phyloP scores from a whole-genome alignment of 2,888 invertebrate genomes.

The Lapara coniferarum region DNA sequence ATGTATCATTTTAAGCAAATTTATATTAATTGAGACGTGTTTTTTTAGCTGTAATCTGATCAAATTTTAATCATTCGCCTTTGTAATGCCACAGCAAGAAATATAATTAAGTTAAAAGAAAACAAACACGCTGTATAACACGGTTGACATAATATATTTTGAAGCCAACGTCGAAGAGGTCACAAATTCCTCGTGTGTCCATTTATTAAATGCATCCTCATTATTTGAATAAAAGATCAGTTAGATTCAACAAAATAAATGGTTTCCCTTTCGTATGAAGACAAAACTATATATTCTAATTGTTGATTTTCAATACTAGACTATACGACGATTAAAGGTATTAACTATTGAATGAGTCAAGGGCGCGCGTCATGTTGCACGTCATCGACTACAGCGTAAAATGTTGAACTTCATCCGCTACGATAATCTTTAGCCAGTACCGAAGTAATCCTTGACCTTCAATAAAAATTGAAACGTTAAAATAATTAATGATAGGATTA shows the following conservation, averaged over 20 bases:
- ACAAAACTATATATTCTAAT: neutral
- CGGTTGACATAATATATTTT: slow-evolving; percentile 39
- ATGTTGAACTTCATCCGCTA: no score
- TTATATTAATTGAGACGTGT: no score
- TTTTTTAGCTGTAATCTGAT: no score
- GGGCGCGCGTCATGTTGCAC: no score
- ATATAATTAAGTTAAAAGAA: neutral
- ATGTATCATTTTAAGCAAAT: no score
- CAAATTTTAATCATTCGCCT: neutral
- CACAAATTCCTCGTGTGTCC: slow-evolving; percentile 44
- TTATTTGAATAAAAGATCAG: slow-evolving; percentile 25
- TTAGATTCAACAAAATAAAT: neutral
- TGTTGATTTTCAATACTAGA: neutral
- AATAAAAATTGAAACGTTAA: neutral
- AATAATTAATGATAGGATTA: neutral
- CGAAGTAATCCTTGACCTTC: neutral
- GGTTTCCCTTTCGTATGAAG: slow-evolving; percentile 6
- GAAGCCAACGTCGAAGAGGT: slow-evolving; percentile 42
- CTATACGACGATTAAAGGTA: no score
- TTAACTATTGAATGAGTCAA: no score
- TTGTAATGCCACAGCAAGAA: neutral
- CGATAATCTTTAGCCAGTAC: no score
- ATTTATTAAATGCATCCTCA: slow-evolving; percentile 31
- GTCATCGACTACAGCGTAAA: no score
- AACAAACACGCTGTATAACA: slow-evolving; percentile 36